Base-by-base conservation (phyloP, 2,888 invertebrate genomes). In the Gastracanthus pulcherrimus region DNA sequence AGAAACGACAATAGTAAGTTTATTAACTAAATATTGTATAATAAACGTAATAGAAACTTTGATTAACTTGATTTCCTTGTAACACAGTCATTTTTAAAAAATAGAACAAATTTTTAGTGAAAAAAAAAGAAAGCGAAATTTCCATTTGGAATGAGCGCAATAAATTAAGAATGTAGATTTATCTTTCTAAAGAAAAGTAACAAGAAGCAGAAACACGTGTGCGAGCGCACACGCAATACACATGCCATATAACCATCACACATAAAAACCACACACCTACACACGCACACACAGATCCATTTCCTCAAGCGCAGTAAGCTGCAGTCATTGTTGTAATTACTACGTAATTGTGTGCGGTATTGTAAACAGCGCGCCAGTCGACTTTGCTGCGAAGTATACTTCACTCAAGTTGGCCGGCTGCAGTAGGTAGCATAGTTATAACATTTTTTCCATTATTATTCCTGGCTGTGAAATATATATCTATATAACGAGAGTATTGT, bases 361-460 rank as follows among this genome's bases (percentile, higher is more conserved):
- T 78, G 64, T 70, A 78, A 78, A 36, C 75, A 76, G 45, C 45
- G 71, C 76, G 74, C 69, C 74, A 82, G 75, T 79, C 66, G 45
- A 77, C 55, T 82, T 83, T 83, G 84, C 82, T 83, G 77, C 85
- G 81, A 83, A 84, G 82, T 84, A 76, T 83, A 85, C 83, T 84
- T 82, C 75, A 83, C 82, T 83, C 84, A 84, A 81, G 70, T 83
- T 83, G 80, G 80, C 82, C 80, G 77, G 81, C 74, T 79, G 71
- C 77, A 84, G 81, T 84, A 84, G 84, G 76, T 85, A 85, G 83
- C 80, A 82, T 77, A 69, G 60, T 60, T 62, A 62, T n/a, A 67
- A 62, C 31, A 67, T 79, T 23, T 60, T 48, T 48, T 38, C 64
- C 48, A 77, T 79, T 34, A 55, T 67, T 58, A 58, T n/a, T 36